Base-by-base conservation (phyloP, 2,888 invertebrate species). In the Ophonus ardosiacus region DNA sequence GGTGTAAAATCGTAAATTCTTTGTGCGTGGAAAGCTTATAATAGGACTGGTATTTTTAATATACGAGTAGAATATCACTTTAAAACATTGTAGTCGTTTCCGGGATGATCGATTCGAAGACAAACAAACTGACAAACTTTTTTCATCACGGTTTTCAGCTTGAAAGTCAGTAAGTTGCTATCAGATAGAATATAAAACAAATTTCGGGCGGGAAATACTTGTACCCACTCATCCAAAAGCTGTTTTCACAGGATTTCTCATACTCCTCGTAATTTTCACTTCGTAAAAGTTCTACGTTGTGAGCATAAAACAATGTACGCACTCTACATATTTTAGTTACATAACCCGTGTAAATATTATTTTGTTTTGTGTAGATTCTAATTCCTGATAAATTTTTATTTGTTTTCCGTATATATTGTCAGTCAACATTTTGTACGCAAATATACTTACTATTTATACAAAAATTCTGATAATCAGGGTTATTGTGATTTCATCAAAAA, bases 121-220 rank as follows among this genome's bases (percentile, higher is more conserved):
- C 68, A 68, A 68, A 68, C 31, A 68, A 31, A 68, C 63, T 18
- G 13, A 24, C 31, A 40, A 68, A 68, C 38, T 68, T 68, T 68
- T 68, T 68, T 68, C 68, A 68, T 68, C 68, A 68, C n/a, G 38
- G 31, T 40, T 63, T 63, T 63, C 24, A 24, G 13, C 21, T 7
- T 18, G 13, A 68, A 68, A 68, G 15, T 68, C 68, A 40, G 40
- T 68, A 63, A 68, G 40, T 38, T 38, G 38, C n/a, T 68, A 68
- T 68, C 68, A 38, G 68, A 31, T 68, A 15, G 68, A 68, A 68
- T 68, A 68, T 68, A 68, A 68, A 68, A 68, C 24, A 68, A 65
- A 65, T 65, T 65, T 65, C 59, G 43, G 43, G 8, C 59, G 43
- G 43, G 10, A 51, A 51, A 10, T 51, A 51, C 43, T 51, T 6